These are phyloP conservation scores for Sebastes nivosus DNA, from an alignment of 2,797 vertebrate genomes.

Conservation along the genomic window DNA sequence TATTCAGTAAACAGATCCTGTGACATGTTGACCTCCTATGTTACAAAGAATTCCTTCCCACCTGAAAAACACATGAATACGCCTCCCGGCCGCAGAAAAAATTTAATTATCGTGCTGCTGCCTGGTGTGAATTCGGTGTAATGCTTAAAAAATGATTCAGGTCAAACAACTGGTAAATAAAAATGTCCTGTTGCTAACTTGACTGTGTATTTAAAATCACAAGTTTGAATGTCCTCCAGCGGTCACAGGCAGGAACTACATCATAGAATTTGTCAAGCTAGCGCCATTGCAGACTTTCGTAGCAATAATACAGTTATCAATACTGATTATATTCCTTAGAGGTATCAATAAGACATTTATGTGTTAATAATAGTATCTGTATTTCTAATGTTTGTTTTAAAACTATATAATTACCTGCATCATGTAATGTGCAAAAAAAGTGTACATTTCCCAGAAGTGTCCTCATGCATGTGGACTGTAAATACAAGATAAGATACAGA, in stretches of 20 bases:
- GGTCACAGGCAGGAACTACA: background rate
- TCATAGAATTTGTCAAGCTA: background rate
- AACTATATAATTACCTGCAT: background rate
- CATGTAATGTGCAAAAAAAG: background rate
- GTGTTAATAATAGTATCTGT: background rate
- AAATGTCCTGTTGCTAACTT: background rate
- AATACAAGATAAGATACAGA: background rate
- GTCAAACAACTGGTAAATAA: background rate
- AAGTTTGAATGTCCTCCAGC: background rate
- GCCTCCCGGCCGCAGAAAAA: too few relatives aligned
- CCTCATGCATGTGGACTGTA: background rate
- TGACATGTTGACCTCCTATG: too few relatives aligned
- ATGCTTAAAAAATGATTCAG: background rate
- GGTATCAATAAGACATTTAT: background rate
- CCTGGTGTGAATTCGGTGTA: too few relatives aligned
- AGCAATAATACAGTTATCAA: too few relatives aligned
- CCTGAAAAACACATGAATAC: too few relatives aligned
- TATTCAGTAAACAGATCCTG: too few relatives aligned
- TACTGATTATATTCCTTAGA: background rate
- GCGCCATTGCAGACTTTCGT: background rate
- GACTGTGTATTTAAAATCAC: background rate
- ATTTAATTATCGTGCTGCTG: accelerated
- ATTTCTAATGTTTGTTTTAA: background rate
- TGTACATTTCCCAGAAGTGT: background rate
- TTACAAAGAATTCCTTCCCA: too few relatives aligned